Evolutionary conservation across 2,797 vertebrate genomes (phyloP).

Genomic region (Prionace glauca): DNA sequence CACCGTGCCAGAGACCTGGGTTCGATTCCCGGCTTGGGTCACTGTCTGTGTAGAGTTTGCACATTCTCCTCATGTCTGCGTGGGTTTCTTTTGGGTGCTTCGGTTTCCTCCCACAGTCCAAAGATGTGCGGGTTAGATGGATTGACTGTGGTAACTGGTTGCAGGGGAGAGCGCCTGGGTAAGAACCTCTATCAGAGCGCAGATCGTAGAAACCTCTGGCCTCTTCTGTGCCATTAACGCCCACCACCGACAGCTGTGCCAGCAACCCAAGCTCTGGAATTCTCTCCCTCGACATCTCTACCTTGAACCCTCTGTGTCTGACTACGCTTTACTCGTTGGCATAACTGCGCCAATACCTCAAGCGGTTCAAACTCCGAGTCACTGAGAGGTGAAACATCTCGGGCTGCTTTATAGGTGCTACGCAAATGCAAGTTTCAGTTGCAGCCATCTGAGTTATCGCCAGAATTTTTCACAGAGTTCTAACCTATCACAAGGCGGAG

Average conservation of each 20-base stretch:
- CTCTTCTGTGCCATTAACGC: neutral
- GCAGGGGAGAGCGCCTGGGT: no score
- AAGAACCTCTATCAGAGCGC: no score
- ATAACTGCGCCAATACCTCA: neutral
- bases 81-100: no score
- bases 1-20: no score
- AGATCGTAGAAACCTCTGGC: no score
- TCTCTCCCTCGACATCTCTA: neutral
- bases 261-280: neutral
- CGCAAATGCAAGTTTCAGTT: neutral
- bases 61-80: no score
- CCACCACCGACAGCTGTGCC: neutral
- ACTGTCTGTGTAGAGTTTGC: no score
- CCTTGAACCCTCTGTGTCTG: neutral
- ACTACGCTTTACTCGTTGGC: neutral
- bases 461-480: neutral
- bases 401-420: neutral
- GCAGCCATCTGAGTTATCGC: neutral
- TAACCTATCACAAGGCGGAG: no score
- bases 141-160: no score
- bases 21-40: no score
- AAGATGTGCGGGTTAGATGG: no score
- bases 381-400: neutral
- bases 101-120: no score
- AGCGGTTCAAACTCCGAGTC: neutral